A percentile compares a stretch with the other conserved stretches of the same genome.
phyloP scores from a whole-genome alignment of 2,797 vertebrate genomes.

The Trichosurus vulpecula region DNA sequence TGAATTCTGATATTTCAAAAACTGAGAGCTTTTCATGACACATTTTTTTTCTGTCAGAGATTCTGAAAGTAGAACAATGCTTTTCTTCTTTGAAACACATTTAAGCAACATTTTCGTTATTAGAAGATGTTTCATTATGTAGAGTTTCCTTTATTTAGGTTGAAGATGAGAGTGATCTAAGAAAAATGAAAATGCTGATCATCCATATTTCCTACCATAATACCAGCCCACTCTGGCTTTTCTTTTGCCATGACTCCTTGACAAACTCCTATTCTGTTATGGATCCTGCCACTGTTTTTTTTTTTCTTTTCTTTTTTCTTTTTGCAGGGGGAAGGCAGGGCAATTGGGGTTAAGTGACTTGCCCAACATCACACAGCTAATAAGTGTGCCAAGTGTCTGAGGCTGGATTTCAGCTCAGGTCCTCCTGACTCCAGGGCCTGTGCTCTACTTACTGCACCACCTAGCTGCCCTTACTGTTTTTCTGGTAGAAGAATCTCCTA shows the following conservation, averaged over 20 bases:
- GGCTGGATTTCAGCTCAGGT: too few species aligned
- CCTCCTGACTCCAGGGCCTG: too few species aligned
- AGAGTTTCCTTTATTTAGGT: neutral
- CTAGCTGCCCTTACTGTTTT: too few species aligned
- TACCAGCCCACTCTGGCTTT: neutral
- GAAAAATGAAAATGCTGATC: neutral
- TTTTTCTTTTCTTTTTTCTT: too few species aligned
- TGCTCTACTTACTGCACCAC: too few species aligned
- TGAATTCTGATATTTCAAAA: neutral
- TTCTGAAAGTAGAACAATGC: neutral
- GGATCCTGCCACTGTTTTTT: neutral
- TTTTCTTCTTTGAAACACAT: neutral
- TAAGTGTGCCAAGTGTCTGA: too few species aligned
- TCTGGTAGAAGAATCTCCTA: neutral
- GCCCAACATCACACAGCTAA: too few species aligned
- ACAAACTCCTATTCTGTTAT: neutral
- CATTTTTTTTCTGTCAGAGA: neutral
- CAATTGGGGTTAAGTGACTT: too few species aligned
- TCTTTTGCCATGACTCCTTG: neutral
- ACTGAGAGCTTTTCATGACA: neutral
- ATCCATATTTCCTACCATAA: neutral
- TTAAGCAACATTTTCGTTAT: neutral
- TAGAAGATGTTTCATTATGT: neutral
- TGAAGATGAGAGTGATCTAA: neutral
- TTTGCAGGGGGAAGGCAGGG: too few species aligned